Evolutionary conservation across 1,140 invertebrate species (phyloP).

Genomic region (Camponotus floridanus): DNA sequence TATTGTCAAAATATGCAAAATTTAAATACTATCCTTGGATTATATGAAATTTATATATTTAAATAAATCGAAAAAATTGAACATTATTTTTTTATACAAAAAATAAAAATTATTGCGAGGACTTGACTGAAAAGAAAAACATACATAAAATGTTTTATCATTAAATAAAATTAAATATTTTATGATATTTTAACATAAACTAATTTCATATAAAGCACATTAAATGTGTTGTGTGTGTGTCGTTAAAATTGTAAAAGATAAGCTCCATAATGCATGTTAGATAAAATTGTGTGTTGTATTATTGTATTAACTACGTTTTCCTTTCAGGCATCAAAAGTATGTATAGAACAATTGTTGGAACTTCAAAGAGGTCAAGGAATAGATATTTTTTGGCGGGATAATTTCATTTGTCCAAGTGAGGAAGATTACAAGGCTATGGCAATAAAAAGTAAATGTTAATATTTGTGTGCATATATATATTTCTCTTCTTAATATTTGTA

Average conservation of each 20-base stretch:
- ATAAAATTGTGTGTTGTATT: too few relatives aligned
- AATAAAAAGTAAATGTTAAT: conserved; percentile 91
- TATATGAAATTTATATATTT: neutral
- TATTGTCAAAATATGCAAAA: too few relatives aligned
- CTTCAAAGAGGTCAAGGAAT: conserved; percentile 98
- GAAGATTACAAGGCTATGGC: conserved; percentile 98
- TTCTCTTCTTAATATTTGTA: too few relatives aligned
- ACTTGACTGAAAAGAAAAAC: conserved; percentile 93
- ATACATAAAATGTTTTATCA: too few relatives aligned
- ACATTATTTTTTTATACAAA: conserved; percentile 90
- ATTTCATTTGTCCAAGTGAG: conserved; percentile 96
- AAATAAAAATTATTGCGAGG: conserved; percentile 98
- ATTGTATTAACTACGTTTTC: neutral
- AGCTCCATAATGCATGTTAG: too few relatives aligned
- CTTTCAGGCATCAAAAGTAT: conserved; percentile 91
- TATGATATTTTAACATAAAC: too few relatives aligned
- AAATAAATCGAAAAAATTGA: too few relatives aligned
- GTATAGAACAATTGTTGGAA: conserved; percentile 96
- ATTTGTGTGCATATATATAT: too few relatives aligned
- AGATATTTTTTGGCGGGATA: conserved; percentile 99
- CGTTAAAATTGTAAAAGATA: too few relatives aligned
- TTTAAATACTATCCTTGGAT: neutral
- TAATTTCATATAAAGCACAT: too few relatives aligned
- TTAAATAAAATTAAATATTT: too few relatives aligned
- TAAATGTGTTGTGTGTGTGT: too few relatives aligned